Percentiles rank a stretch among this genome's conserved stretches.
Conservation (phyloP, 2,888 invertebrate species). For the Cartodere bifasciata region DNA sequence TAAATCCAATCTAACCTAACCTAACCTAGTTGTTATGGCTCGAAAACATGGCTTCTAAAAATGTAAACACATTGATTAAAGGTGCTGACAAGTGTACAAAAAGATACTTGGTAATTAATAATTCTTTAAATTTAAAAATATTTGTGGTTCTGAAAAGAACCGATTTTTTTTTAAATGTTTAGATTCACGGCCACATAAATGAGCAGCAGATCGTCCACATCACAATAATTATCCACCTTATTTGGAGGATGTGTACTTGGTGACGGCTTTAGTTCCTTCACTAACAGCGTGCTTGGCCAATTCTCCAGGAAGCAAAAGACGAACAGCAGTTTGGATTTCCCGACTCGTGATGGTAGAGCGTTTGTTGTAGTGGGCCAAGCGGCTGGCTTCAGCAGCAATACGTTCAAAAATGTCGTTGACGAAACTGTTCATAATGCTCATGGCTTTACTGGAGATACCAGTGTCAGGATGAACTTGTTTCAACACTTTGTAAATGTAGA, state of each 20-base stretch:
- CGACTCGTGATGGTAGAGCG: slow-evolving; percentile 52
- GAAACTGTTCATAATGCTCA: slow-evolving; percentile 64
- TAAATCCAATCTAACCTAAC: too few relatives aligned
- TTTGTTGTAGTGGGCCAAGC: slow-evolving; percentile 49
- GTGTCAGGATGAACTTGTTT: slow-evolving; percentile 49
- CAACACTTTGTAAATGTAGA: slow-evolving; percentile 50
- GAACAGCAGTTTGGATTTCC: slow-evolving; percentile 57
- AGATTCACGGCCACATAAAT: too few relatives aligned
- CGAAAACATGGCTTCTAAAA: too few relatives aligned
- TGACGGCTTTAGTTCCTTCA: slow-evolving; percentile 50
- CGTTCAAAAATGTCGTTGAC: slow-evolving; percentile 63
- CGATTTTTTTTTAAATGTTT: too few relatives aligned
- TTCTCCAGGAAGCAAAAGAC: slow-evolving; percentile 56
- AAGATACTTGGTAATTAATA: too few relatives aligned
- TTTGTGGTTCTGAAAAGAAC: too few relatives aligned
- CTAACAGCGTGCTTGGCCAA: slow-evolving; percentile 57
- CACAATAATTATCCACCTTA: too few relatives aligned
- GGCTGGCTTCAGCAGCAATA: slow-evolving; percentile 52
- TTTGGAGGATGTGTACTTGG: slow-evolving; percentile 24
- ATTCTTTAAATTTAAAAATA: too few relatives aligned
- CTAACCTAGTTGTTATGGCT: too few relatives aligned
- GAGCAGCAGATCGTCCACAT: too few relatives aligned
- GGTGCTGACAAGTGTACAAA: too few relatives aligned
- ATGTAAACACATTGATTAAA: too few relatives aligned
- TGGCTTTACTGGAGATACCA: slow-evolving; percentile 55